phyloP scores from a whole-genome alignment of 2,113 vertebrate genomes.

The Trematocara marginatum region DNA sequence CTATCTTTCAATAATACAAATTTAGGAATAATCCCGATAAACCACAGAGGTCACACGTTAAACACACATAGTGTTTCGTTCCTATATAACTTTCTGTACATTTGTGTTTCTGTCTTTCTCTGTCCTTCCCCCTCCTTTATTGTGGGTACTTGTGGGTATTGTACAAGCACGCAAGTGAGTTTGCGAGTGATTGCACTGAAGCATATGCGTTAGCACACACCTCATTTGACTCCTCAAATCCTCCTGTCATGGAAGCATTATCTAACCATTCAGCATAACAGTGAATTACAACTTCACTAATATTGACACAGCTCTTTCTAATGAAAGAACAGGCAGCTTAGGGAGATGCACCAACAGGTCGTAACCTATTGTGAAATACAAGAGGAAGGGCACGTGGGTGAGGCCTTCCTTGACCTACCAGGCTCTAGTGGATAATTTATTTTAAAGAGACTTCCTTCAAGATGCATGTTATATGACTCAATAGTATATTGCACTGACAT shows the following conservation, averaged over 20 bases:
- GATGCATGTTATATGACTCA: background rate
- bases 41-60: background rate
- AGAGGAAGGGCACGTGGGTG: background rate
- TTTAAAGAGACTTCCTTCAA: background rate
- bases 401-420: background rate
- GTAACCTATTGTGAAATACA: slow-evolving; percentile 33
- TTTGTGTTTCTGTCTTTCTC: background rate
- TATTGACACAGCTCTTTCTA: slow-evolving; percentile 53
- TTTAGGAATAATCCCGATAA: background rate
- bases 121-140: background rate
- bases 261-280: slow-evolving; percentile 11
- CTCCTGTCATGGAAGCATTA: slow-evolving; percentile 19
- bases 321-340: background rate
- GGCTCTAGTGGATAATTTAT: background rate
- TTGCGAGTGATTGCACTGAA: background rate
- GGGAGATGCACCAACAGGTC: slow-evolving; percentile 36
- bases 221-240: slow-evolving; percentile 15
- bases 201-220: slow-evolving; percentile 7
- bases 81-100: background rate
- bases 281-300: slow-evolving; percentile 46
- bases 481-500: background rate
- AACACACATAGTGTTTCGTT: background rate
- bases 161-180: background rate
- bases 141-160: background rate
- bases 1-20: background rate